Conservation (phyloP, 2,113 vertebrate species). For the Orientallactaga bullata region DNA sequence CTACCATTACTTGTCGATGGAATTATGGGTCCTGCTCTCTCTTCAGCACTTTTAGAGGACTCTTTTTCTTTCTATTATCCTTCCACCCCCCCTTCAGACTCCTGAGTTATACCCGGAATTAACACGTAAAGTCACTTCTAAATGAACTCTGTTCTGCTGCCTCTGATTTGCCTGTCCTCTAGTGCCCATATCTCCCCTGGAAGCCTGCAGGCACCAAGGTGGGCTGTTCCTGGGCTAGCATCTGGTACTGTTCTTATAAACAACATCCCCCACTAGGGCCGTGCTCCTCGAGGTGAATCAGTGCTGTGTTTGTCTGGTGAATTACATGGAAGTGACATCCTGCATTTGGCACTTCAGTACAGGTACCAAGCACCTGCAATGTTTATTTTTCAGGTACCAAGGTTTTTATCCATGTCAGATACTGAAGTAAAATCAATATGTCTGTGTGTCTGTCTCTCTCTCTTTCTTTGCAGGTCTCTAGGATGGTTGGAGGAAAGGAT, state of each 20-base stretch:
- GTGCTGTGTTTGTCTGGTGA: constrained; percentile 31
- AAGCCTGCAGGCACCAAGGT: constrained; percentile 64
- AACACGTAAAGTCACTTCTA: constrained; percentile 75
- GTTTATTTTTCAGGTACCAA: constrained; percentile 28
- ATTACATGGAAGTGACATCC: constrained; percentile 67
- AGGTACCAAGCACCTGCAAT: not conserved
- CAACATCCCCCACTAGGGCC: constrained; percentile 30
- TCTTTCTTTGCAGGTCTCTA: not conserved
- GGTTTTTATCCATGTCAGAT: constrained; percentile 8
- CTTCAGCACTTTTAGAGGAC: constrained; percentile 52
- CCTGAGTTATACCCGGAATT: constrained; percentile 77
- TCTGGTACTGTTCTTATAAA: constrained; percentile 62
- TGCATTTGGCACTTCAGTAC: not conserved
- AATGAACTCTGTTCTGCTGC: constrained; percentile 60
- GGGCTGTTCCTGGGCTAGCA: constrained; percentile 62
- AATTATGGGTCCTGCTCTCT: constrained; percentile 70
- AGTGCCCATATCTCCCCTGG: constrained; percentile 18
- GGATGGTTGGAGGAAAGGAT: not conserved
- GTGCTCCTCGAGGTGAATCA: constrained; percentile 50
- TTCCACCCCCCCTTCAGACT: constrained; percentile 66
- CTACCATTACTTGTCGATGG: constrained; percentile 68
- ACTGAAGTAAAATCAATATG: not conserved
- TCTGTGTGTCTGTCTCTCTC: no score
- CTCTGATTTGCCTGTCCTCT: constrained; percentile 53
- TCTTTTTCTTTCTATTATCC: constrained; percentile 60